Evolutionary conservation across 2,888 invertebrate genomes (phyloP).

Genomic region (Mesodorylaimus sp.): DNA sequence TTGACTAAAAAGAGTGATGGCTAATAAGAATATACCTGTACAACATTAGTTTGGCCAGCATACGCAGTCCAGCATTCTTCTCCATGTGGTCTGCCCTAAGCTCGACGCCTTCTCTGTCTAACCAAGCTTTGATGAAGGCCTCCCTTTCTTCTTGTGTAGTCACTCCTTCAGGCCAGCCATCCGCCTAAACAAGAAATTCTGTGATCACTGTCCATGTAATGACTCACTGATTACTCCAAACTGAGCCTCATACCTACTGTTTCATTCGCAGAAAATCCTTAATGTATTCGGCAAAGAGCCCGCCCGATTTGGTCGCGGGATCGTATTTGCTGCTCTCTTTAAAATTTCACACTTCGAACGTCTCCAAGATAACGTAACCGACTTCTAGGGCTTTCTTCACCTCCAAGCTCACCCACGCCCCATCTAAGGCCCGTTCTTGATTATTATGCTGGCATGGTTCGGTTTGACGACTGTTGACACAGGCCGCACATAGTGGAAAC

Average conservation of each 20-base stretch:
- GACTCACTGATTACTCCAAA: no score
- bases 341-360: not conserved
- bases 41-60: constrained; percentile 14
- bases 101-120: constrained; percentile 15
- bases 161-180: constrained; percentile 17
- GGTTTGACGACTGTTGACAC: no score
- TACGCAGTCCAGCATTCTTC: constrained; percentile 15
- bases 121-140: constrained; percentile 15
- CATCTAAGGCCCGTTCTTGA: not conserved
- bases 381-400: not conserved
- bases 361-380: not conserved
- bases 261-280: not conserved
- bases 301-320: no score
- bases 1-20: no score
- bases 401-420: not conserved
- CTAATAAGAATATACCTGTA: no score
- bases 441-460: not conserved
- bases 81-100: constrained; percentile 14
- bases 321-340: no score
- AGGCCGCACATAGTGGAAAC: no score
- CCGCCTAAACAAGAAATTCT: no score
- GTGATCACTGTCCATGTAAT: no score
- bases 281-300: not conserved
- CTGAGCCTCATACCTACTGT: not conserved
- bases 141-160: constrained; percentile 14